phyloP scores from a whole-genome alignment of 2,797 vertebrate genomes.

The Oryzias sinensis region DNA sequence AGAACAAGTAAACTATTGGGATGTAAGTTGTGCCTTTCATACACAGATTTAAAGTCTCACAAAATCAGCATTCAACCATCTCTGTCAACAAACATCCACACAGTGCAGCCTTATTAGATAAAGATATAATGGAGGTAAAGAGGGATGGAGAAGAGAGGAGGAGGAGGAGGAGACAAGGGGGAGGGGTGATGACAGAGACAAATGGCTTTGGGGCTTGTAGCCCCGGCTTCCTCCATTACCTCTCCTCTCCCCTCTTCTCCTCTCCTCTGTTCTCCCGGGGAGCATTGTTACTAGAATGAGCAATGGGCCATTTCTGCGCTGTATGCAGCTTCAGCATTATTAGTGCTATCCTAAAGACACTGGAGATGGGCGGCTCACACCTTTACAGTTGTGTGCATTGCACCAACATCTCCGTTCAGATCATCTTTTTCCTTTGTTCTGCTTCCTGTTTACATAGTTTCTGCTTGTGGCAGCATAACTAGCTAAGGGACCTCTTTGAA shows the following conservation, averaged over 20 bases:
- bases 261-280: constrained; percentile 33
- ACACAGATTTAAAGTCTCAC: constrained; percentile 25
- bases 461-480: background rate
- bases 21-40: background rate
- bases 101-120: constrained; percentile 32
- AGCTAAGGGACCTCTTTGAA: background rate
- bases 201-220: constrained; percentile 56
- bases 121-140: constrained; percentile 22
- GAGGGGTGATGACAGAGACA: constrained; percentile 62
- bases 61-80: constrained; percentile 24
- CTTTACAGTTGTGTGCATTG: constrained; percentile 34
- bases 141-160: constrained; percentile 8
- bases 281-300: constrained; percentile 56
- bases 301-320: constrained; percentile 50
- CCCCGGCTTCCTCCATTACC: constrained; percentile 41
- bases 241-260: constrained; percentile 3
- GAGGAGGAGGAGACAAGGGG: constrained; percentile 31
- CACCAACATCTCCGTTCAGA: constrained; percentile 31
- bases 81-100: constrained; percentile 36
- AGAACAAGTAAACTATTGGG: background rate
- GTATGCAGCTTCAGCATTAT: constrained; percentile 38
- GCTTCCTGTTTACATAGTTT: background rate
- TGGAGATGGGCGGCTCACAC: constrained; percentile 30
- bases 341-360: constrained; percentile 25
- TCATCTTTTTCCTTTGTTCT: background rate